These are phyloP conservation scores for Drosophila siamana DNA, from an alignment of 2,888 invertebrate species.

Conservation along the genomic window DNA sequence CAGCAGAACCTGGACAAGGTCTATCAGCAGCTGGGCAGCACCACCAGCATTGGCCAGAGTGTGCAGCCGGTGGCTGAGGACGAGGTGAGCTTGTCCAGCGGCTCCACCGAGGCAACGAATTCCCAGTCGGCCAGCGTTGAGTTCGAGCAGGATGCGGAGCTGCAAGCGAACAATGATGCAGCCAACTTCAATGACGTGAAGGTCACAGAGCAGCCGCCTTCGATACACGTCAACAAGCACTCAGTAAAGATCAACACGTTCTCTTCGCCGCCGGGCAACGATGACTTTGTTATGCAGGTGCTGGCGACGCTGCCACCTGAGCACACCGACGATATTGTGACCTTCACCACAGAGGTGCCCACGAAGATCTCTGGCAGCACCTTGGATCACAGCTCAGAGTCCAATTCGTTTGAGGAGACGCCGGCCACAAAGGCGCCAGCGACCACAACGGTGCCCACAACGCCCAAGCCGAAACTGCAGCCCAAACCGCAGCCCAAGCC, in stretches of 20 bases:
- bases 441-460: conserved; percentile 27
- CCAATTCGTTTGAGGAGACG: conserved; percentile 79
- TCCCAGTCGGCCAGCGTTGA: conserved; percentile 66
- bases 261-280: conserved; percentile 76
- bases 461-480: conserved; percentile 37
- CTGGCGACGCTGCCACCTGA: conserved; percentile 77
- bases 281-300: conserved; percentile 83
- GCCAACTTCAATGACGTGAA: conserved; percentile 47
- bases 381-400: conserved; percentile 78
- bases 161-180: conserved; percentile 53
- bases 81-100: conserved; percentile 32
- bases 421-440: conserved; percentile 50
- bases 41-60: conserved; percentile 37
- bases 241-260: conserved; percentile 83
- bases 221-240: conserved; percentile 79
- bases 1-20: conserved; percentile 77
- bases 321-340: conserved; percentile 56
- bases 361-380: conserved; percentile 78
- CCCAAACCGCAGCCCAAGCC: conserved; percentile 40
- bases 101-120: conserved; percentile 61
- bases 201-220: conserved; percentile 58
- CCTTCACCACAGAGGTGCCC: conserved; percentile 83
- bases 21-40: conserved; percentile 74
- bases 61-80: conserved; percentile 24
- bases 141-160: conserved; percentile 71